phyloP scores from a whole-genome alignment of 2,113 vertebrate species.

The Antechinus flavipes region DNA sequence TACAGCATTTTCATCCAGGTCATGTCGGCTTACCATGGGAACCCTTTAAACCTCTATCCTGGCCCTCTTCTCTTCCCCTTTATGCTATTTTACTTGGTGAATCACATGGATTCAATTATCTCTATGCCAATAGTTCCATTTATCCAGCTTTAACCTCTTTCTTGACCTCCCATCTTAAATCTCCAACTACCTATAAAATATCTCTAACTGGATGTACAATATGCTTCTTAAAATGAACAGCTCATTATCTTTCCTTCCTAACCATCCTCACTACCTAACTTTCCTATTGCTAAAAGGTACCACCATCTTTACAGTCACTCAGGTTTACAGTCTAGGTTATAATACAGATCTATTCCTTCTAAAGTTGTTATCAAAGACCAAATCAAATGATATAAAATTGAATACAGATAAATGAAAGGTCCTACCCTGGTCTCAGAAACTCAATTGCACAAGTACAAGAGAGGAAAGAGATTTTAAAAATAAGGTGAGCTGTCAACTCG shows the following conservation, averaged over 20 bases:
- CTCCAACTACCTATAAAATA: neutral
- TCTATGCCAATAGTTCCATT: neutral
- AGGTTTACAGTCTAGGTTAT: neutral
- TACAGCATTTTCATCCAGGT: neutral
- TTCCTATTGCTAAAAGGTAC: neutral
- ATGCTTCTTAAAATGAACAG: neutral
- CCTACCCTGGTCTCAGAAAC: neutral
- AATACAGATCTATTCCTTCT: neutral
- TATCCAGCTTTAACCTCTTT: neutral
- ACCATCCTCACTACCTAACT: neutral
- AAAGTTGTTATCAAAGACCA: neutral
- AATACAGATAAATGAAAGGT: neutral
- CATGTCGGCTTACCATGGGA: neutral
- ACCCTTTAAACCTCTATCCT: neutral
- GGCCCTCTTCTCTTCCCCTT: neutral
- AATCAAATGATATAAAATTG: neutral
- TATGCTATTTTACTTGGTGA: neutral
- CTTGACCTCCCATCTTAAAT: neutral
- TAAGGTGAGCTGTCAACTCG: neutral
- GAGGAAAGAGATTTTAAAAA: neutral
- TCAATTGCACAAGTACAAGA: neutral
- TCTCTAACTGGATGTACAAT: neutral
- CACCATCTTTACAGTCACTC: neutral
- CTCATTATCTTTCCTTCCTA: neutral
- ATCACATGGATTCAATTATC: neutral